Evolutionary conservation across 2,888 invertebrate species (phyloP), one percentile per base, ranked within the genome.

Genomic region (Pegoplata infirma): DNA sequence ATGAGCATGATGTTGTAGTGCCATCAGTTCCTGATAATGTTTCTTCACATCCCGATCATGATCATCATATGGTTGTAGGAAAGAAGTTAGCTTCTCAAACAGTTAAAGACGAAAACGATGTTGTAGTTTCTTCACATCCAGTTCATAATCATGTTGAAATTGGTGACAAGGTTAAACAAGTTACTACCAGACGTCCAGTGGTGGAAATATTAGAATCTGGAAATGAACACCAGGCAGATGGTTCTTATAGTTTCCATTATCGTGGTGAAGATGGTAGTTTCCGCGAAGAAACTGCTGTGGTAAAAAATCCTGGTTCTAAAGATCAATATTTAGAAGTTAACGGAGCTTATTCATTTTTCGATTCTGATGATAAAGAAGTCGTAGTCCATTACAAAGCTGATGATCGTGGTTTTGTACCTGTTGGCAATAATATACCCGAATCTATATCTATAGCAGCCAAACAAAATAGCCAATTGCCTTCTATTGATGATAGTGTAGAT

Each of bases 391-490:
- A 89, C 55, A 88, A 84, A 44, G 89, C 89, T 55, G 87, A 87
- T 80, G 82, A 88, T 59, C 85, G 84, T 74, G 89, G 89, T 10
- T 89, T 89, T 61, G 88, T 89, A n/a, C 89, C 89, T 59, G 84
- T 86, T 51, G 89, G 89, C 4, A 85, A 82, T 36, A 84, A 84
- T 56, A 89, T 89, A 53, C 75, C 84, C 28, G 84, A 85, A 14
- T 81, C 84, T 64, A 88, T 89, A 55, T 84, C 88, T 0, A 46
- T 81, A 53, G 83, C 85, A 5, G 89, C 89, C 46, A 83, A 85
- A 56, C 82, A 81, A 47, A 86, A 84, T 59, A 86, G 85, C 51
- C 82, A 84, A 71, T 74, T 82, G 47, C 81, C 82, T 5, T 67
- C 71, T 12, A 5, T 64, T 0, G 64, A 82, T 47, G 82, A 82